Percentiles rank a stretch among this genome's conserved stretches.
Conservation (phyloP, 1,140 invertebrate genomes). For the Orussus abietinus region DNA sequence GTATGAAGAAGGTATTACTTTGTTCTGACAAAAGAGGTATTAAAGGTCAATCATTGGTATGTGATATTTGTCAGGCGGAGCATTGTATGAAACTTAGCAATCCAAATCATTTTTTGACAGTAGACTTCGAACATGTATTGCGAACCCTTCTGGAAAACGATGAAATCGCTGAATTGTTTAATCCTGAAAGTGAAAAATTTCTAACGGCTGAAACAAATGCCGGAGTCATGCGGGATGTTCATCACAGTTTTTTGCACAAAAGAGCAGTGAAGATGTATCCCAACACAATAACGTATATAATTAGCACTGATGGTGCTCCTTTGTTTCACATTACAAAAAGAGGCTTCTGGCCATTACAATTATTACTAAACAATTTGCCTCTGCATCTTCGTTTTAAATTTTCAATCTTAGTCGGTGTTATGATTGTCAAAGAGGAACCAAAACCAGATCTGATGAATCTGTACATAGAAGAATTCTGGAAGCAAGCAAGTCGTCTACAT, state of each 20-base stretch:
- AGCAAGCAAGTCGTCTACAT: no score
- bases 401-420: slow-evolving; percentile 1
- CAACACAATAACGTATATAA: slow-evolving; percentile 3
- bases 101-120: no score
- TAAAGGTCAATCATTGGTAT: neutral
- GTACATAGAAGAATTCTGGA: neutral
- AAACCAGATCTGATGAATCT: slow-evolving; percentile 5
- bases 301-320: slow-evolving; percentile 6
- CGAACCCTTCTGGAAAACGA: neutral
- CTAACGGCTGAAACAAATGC: neutral
- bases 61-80: slow-evolving; percentile 3
- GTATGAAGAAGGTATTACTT: neutral
- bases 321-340: slow-evolving; percentile 9
- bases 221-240: neutral
- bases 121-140: neutral
- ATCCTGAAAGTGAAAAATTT: neutral
- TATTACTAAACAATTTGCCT: slow-evolving; percentile 9
- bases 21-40: neutral
- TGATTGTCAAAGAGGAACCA: slow-evolving; percentile 4
- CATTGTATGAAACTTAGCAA: neutral
- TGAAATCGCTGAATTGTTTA: slow-evolving; percentile 8
- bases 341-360: slow-evolving; percentile 7
- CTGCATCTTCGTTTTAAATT: slow-evolving; percentile 6
- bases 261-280: neutral
- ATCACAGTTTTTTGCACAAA: slow-evolving; percentile 1